Evolutionary conservation across 92 coral and sea anemone species (phyloP), one percentile per base, ranked within the genome.

Genomic region (Desmophyllum pertusum): DNA sequence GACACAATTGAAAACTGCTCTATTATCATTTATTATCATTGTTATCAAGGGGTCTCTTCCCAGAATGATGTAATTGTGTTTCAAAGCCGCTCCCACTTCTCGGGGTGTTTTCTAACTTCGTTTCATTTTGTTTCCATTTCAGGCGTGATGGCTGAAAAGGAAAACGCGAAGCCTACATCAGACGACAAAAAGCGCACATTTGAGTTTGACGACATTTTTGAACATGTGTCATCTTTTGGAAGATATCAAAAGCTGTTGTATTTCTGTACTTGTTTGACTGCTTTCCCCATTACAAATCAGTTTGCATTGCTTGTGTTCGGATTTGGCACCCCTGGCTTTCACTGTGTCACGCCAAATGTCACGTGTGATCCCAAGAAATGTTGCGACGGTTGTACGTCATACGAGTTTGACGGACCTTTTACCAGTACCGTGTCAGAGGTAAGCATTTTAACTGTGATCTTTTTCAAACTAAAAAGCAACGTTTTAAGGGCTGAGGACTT

Each of bases 261-360:
- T 61, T 67, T 77, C 78, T 37, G 52, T 31, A 8, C 63, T 6
- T 43, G 62, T 66, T 38, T 83, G 64, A 6, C 83, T 41, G 63
- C 69, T 21, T 75, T 83, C 38, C 84, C 88, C 0, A 36, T 88
- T 21, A 15, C 81, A 18, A 83, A 68, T 30, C 91, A 88, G 85
- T 88, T 88, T 59, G 18, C 78, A 0, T 35, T 61, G 51, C 80
- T 88, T 1, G 84, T 88, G 36, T 88, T 83, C 61, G 87, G 78
- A 31, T 69, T 71, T 50, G 91, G 91, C 1, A 77, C 87, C 0
- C 91, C 91, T 43, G 75, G 50, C 3, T 88, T 88, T 62, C 91
- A 88, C 41, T 88, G 90, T 29, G 87, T 81, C 61, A 87, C 90
- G 63, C 55, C 81, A 9, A 87, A 87, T 82, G 87, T 87, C 87